Base-by-base conservation (phyloP, 2,113 vertebrate species). In the Caloenas nicobarica region DNA sequence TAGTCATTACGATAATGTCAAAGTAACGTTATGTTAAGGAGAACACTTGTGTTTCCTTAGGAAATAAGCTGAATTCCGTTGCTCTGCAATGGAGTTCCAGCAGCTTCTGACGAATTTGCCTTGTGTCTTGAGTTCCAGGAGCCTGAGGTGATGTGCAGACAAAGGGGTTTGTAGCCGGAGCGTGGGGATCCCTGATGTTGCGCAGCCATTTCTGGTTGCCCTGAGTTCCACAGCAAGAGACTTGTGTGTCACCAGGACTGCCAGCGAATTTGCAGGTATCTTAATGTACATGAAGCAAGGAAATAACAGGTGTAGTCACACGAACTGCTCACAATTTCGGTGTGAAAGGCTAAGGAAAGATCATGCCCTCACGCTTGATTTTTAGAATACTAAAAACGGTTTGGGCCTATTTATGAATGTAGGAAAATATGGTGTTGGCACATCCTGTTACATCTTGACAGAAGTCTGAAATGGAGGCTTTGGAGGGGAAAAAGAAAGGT, bases 311-410 rank as follows among this genome's bases (percentile, higher is more conserved):
- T 68, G 0, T 10, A 54, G 70, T 31, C 28, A 46, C 33, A 34
- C 24, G 14, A 74, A 56, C 38, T 18, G 60, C 25, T 88, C 10
- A 9, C 51, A 16, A 15, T 68, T 71, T 6, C 44, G n/a, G 71
- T 69, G 62, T 78, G 82, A 70, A 23, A 56, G 25, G 28, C 8
- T 88, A 48, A 53, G 69, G 56, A 74, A 57, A 77, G 53, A 51
- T 28, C 13, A 8, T 40, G 21, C 56, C 38, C 19, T 66, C 17
- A 1, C 0, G 0, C 38, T 58, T 86, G 78, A 31, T 24, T 36
- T 51, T 60, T 28, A 24, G 33, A 74, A 44, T 14, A 38, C 44
- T 72, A 60, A 56, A 88, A 86, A 29, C 48, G 22, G 1, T 66
- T 83, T 62, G 42, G 56, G 15, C 33, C 86, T 68, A 25, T 31